These are phyloP conservation scores for Lasius fuliginosus DNA, from an alignment of 2,888 invertebrate species.

Conservation along the genomic window DNA sequence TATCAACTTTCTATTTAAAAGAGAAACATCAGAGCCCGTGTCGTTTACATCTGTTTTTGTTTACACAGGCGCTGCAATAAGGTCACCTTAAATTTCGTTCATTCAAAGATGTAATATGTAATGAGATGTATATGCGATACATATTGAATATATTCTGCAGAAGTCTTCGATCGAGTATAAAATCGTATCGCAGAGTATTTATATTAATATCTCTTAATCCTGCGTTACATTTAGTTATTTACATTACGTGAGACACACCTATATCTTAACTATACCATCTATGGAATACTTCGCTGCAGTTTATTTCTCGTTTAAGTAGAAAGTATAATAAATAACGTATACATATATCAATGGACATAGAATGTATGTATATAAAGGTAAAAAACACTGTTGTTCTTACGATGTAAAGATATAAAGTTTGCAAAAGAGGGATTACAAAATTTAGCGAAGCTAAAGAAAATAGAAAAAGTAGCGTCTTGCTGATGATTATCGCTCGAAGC, in stretches of 20 bases:
- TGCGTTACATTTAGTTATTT: conserved; percentile 36
- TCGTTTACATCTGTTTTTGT: conserved; percentile 40
- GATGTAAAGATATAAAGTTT: conserved; percentile 35
- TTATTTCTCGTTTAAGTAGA: conserved; percentile 42
- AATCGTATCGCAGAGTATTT: conserved; percentile 22
- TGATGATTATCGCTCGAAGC: not conserved
- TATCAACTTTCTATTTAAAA: not conserved
- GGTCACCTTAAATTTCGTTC: conserved; percentile 23
- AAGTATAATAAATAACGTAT: not conserved
- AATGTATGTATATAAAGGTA: conserved; percentile 1
- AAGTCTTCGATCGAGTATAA: not conserved
- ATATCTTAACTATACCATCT: conserved; percentile 33
- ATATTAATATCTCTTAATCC: conserved; percentile 38
- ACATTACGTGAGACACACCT: conserved; percentile 23
- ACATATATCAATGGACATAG: conserved; percentile 1
- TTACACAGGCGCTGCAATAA: conserved; percentile 32
- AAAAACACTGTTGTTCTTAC: not conserved
- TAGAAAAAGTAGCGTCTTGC: conserved; percentile 6
- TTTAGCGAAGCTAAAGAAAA: conserved; percentile 5
- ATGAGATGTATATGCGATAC: not conserved
- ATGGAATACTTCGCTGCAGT: conserved; percentile 42
- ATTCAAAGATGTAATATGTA: conserved; percentile 1
- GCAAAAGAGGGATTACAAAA: not conserved
- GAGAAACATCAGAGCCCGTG: not conserved
- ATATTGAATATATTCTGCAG: not conserved